Evolutionary conservation across 2,888 invertebrate species (phyloP).

Genomic region (Sphaerophoria taeniata): DNA sequence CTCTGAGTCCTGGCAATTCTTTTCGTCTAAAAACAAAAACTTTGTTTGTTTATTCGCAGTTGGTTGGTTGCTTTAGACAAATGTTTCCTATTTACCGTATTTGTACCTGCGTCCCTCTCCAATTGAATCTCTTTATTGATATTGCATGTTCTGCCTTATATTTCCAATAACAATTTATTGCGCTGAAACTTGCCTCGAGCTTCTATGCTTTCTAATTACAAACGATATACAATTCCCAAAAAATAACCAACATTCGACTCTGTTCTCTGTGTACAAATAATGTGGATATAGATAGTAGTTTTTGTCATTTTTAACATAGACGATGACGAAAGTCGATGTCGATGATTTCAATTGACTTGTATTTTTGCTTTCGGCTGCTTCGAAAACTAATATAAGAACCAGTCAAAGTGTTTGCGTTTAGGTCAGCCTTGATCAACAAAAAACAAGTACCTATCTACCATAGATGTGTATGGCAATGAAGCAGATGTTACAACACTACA

Average conservation of each 20-base stretch:
- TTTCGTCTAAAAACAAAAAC: too few relatives aligned
- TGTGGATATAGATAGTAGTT: neutral
- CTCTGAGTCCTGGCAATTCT: too few relatives aligned
- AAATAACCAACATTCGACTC: slow-evolving; percentile 65
- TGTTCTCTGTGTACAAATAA: neutral
- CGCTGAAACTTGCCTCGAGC: slow-evolving; percentile 67
- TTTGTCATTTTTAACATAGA: slow-evolving; percentile 54
- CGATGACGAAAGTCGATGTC: slow-evolving; percentile 62
- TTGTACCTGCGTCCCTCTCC: neutral
- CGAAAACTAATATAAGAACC: slow-evolving; percentile 71
- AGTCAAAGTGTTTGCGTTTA: slow-evolving; percentile 66
- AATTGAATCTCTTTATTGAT: slow-evolving; percentile 34
- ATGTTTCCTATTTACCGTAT: too few relatives aligned
- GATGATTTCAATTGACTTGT: slow-evolving; percentile 67
- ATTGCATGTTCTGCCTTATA: slow-evolving; percentile 64
- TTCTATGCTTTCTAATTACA: slow-evolving; percentile 72
- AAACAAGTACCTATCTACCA: slow-evolving; percentile 5
- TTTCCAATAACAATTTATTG: slow-evolving; percentile 74
- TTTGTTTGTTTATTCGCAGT: too few relatives aligned
- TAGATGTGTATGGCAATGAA: neutral
- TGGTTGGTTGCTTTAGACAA: too few relatives aligned
- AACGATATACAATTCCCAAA: slow-evolving; percentile 68
- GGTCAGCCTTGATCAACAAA: slow-evolving; percentile 54
- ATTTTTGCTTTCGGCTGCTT: slow-evolving; percentile 70
- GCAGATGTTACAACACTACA: too few relatives aligned